Evolutionary conservation across 2,797 vertebrate genomes (phyloP).

Genomic region (Phalanger gymnotis): DNA sequence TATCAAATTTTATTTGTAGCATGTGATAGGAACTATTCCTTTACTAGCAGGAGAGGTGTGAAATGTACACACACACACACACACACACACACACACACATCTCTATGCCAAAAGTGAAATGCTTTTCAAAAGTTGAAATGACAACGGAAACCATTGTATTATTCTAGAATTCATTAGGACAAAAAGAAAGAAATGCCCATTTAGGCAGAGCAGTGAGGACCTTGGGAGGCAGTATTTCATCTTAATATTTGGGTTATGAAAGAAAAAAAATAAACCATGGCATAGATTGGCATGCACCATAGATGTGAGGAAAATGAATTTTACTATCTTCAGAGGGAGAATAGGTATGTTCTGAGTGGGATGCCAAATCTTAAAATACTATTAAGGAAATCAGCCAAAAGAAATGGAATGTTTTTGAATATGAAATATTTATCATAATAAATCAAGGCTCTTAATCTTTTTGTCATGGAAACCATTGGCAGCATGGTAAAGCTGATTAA

Average conservation of each 20-base stretch:
- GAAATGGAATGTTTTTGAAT: not conserved
- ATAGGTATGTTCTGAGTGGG: not conserved
- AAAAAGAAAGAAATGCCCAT: not conserved
- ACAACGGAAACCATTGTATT: not conserved
- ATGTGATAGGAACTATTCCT: not conserved
- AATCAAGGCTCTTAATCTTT: not conserved
- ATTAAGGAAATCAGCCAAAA: not conserved
- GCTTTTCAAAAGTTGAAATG: not conserved
- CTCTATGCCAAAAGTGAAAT: not conserved
- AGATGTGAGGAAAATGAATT: not conserved
- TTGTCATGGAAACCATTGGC: not conserved
- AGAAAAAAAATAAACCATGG: not conserved
- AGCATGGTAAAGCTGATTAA: not conserved
- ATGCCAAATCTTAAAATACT: not conserved
- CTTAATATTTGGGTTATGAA: not conserved
- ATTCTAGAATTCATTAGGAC: not conserved
- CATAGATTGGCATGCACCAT: not conserved
- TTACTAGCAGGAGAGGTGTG: not conserved
- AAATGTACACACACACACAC: not conserved
- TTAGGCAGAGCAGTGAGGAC: not conserved
- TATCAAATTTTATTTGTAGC: not conserved
- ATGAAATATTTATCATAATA: not conserved
- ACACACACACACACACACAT: not conserved
- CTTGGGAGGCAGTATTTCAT: not conserved
- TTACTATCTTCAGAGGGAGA: not conserved